phyloP scores from a whole-genome alignment of 2,113 vertebrate species.

The Cygnus atratus region DNA sequence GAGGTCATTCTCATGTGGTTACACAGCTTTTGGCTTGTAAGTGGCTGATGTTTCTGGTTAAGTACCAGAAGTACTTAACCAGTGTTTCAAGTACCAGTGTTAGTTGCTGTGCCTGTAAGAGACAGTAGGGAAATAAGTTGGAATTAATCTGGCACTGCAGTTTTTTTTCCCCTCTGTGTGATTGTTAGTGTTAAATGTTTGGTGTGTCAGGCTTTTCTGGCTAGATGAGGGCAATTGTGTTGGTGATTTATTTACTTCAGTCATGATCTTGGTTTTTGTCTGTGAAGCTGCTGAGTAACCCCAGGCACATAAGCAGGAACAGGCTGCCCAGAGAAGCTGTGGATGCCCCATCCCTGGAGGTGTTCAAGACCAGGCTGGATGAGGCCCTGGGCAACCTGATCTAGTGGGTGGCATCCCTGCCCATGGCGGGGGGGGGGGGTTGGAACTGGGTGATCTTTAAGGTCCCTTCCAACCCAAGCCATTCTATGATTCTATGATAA shows the following conservation, averaged over 20 bases:
- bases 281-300: neutral
- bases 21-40: neutral
- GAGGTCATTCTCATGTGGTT: neutral
- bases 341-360: too few relatives aligned
- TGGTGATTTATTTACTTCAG: neutral
- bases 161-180: neutral
- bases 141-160: neutral
- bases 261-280: neutral
- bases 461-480: too few relatives aligned
- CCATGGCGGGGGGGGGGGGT: too few relatives aligned
- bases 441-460: too few relatives aligned
- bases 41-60: neutral
- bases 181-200: neutral
- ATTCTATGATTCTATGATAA: too few relatives aligned
- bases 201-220: neutral
- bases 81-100: neutral
- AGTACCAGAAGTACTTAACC: too few relatives aligned
- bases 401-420: too few relatives aligned
- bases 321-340: too few relatives aligned
- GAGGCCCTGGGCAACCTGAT: too few relatives aligned
- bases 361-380: too few relatives aligned
- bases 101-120: neutral
- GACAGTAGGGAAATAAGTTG: neutral
- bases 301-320: neutral
- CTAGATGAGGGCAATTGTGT: fast-evolving